Evolutionary conservation across 2,888 invertebrate genomes (phyloP).

Genomic region (Esperia sulphurella): DNA sequence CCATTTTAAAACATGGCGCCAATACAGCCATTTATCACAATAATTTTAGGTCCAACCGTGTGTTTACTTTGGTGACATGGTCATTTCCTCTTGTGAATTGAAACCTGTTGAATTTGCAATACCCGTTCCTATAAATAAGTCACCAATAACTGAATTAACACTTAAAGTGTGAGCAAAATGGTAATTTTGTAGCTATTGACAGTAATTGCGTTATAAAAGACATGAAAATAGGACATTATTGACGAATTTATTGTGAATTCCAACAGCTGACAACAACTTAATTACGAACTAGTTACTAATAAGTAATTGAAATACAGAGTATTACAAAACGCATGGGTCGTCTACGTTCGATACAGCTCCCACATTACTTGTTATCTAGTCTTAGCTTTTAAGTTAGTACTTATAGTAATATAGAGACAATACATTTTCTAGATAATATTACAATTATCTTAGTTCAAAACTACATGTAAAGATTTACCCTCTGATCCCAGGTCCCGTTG

Average conservation of each 20-base stretch:
- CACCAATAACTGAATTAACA: slow-evolving; percentile 52
- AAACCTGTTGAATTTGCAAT: slow-evolving; percentile 40
- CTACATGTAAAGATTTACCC: no score
- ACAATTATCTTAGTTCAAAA: not conserved
- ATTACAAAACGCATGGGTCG: not conserved
- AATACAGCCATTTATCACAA: slow-evolving; percentile 38
- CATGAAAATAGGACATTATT: slow-evolving; percentile 28
- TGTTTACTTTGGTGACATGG: slow-evolving; percentile 39
- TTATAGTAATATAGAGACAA: not conserved
- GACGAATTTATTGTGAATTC: slow-evolving; percentile 25
- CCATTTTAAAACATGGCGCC: slow-evolving; percentile 45
- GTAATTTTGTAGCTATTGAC: slow-evolving; percentile 40
- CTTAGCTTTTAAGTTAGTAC: not conserved
- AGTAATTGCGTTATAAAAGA: slow-evolving; percentile 41
- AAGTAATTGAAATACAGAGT: not conserved
- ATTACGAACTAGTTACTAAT: not conserved
- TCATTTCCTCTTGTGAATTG: slow-evolving; percentile 30
- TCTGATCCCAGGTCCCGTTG: no score
- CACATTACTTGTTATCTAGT: no score
- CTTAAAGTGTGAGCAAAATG: slow-evolving; percentile 43
- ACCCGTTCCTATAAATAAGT: slow-evolving; percentile 45
- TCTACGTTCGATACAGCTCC: no score
- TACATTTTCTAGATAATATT: not conserved
- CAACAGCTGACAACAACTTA: slow-evolving; percentile 21
- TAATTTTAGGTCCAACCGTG: slow-evolving; percentile 30